Base-by-base conservation (phyloP, 2,113 vertebrate genomes). In the Brachypteracias leptosomus region DNA sequence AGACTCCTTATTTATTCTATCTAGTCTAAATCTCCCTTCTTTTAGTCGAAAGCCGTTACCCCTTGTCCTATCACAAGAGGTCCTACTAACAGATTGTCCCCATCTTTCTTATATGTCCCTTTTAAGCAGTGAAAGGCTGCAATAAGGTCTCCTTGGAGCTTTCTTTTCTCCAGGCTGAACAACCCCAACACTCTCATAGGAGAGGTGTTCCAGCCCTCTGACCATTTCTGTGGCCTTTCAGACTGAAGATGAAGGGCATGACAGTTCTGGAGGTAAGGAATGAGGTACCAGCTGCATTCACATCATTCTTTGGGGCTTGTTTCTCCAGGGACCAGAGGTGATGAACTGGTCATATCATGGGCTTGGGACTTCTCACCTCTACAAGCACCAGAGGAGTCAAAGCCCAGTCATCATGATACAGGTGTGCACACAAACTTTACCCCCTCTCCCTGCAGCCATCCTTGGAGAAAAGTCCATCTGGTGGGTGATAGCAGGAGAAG, bases 401-500 rank as follows among this genome's bases (percentile, higher is more conserved):
- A 79, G 46, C 2, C 2, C 19, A 18, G 31, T 14, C 36, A 20
- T 5, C 0, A 1, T 26, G 36, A 25, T 44, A 44, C 9, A n/a
- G 62, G 10, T 13, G 12, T 7, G 15, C n/a, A 24, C n/a, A 42
- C 7, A 22, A 46, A 49, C 6, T 20, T 52, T 31, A 24, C 18
- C 8, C 3, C 9, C 18, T 35, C 36, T 85, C 35, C n/a, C 35
- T 26, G 11, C 40, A 38, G 10, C 25, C n/a, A 5, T 33, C 40
- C 3, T 1, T 38, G 40, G 52, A 38, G 33, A 62, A 55, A 55
- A 73, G 29, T 5, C 10, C n/a, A 21, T 26, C 55, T 49, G 22
- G 66, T 38, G 31, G 47, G 33, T n/a, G n/a, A 36, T 2, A 54
- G 2, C 11, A 49, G 33, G 33, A 75, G 65, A 52, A 67, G 46